These are phyloP conservation scores for Platycheirus rosarum DNA, from an alignment of 2,888 invertebrate species.

Conservation along the genomic window DNA sequence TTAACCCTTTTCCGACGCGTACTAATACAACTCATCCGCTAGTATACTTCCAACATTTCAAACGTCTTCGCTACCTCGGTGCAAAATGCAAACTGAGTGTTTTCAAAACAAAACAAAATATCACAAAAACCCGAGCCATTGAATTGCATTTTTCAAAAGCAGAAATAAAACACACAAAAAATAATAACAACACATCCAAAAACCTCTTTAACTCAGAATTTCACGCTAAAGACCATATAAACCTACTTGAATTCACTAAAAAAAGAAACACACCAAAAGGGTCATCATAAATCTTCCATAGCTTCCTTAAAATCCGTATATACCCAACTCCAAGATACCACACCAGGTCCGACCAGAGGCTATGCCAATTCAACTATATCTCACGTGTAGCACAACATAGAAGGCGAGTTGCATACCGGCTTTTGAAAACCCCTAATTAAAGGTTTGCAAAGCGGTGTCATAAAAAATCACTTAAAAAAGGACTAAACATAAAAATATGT, in stretches of 20 bases:
- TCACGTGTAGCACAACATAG: slow-evolving; percentile 37
- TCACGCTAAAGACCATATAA: slow-evolving; percentile 64
- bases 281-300: slow-evolving; percentile 80
- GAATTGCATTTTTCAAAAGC: slow-evolving; percentile 67
- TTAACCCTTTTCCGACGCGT: slow-evolving; percentile 48
- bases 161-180: slow-evolving; percentile 41
- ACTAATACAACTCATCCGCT: slow-evolving; percentile 46
- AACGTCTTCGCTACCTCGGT: slow-evolving; percentile 78
- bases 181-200: slow-evolving; percentile 45
- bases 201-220: slow-evolving; percentile 39
- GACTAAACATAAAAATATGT: slow-evolving; percentile 27
- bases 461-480: slow-evolving; percentile 69
- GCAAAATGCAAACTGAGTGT: slow-evolving; percentile 80
- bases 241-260: slow-evolving; percentile 63
- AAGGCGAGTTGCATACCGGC: slow-evolving; percentile 57
- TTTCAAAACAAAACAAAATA: slow-evolving; percentile 78
- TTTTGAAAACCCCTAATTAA: slow-evolving; percentile 62
- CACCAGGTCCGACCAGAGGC: no score
- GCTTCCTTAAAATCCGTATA: slow-evolving; percentile 74
- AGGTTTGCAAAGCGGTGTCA: slow-evolving; percentile 67
- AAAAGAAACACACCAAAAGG: slow-evolving; percentile 76
- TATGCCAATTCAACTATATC: slow-evolving; percentile 2
- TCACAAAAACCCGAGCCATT: slow-evolving; percentile 58
- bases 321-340: slow-evolving; percentile 2
- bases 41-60: not conserved